Conservation (phyloP, 2,888 invertebrate genomes). For the Pristionchus arcanus region DNA sequence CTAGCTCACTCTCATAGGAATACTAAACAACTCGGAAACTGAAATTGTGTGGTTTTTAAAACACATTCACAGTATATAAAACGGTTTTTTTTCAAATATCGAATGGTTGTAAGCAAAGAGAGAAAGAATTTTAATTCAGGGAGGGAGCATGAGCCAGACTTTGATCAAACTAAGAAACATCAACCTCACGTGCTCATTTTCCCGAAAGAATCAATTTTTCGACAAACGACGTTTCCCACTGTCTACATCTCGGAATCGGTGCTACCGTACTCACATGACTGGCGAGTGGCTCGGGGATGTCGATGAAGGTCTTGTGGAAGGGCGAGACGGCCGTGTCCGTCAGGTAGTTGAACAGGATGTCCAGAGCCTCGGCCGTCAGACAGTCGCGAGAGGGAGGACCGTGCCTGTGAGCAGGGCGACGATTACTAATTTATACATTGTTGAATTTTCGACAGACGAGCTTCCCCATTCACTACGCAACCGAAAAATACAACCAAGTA, state of each 20-base stretch:
- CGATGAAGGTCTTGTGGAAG: slow-evolving; percentile 83
- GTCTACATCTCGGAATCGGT: too few species aligned
- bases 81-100: too few species aligned
- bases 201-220: background rate
- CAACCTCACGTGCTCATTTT: background rate
- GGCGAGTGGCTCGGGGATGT: slow-evolving; percentile 73
- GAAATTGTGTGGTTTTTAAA: too few species aligned
- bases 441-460: background rate
- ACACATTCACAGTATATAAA: too few species aligned
- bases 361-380: slow-evolving; percentile 60
- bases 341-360: slow-evolving; percentile 80
- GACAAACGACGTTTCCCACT: background rate
- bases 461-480: background rate
- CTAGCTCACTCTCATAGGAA: too few species aligned
- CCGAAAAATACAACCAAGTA: background rate
- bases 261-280: slow-evolving; percentile 56
- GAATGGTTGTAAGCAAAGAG: too few species aligned
- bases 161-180: background rate
- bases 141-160: too few species aligned
- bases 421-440: background rate
- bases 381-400: slow-evolving; percentile 49
- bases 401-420: background rate
- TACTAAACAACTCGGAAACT: too few species aligned
- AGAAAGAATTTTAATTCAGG: too few species aligned
- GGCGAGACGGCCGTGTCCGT: slow-evolving; percentile 92